Evolutionary conservation across 1,140 invertebrate genomes (phyloP).

Genomic region (Dreissena polymorpha): DNA sequence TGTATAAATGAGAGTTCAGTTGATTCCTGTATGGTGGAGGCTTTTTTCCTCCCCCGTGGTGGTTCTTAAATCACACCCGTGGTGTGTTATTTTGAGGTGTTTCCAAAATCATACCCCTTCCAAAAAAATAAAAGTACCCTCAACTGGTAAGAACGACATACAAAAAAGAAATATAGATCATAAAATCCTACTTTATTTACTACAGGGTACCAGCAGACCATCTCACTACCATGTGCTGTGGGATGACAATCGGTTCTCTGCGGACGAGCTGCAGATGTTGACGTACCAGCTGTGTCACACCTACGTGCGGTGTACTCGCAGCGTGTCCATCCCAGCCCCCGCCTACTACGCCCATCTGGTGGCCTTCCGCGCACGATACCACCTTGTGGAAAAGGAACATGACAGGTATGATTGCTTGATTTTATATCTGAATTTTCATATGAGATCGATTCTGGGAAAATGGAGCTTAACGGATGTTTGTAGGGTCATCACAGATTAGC

Average conservation of each 20-base stretch:
- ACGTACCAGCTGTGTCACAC: conserved; percentile 99
- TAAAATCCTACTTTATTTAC: conserved; percentile 40
- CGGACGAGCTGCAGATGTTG: conserved; percentile 98
- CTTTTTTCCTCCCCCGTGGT: no score
- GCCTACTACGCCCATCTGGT: conserved; percentile 99
- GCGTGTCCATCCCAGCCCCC: conserved; percentile 99
- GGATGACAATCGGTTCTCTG: conserved; percentile 99
- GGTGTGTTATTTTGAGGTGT: no score
- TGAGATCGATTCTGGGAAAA: neutral
- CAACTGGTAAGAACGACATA: no score
- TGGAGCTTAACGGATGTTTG: neutral
- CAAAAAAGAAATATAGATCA: no score
- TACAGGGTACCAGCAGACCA: conserved; percentile 96
- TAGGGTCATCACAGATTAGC: no score
- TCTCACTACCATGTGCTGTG: conserved; percentile 99
- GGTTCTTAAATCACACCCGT: no score
- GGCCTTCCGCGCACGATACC: conserved; percentile 99
- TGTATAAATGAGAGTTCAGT: no score
- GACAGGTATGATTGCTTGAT: conserved; percentile 83
- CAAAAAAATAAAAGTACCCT: no score
- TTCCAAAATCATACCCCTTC: no score
- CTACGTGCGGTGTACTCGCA: conserved; percentile 99
- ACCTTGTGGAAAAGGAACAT: conserved; percentile 99
- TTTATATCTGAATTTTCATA: neutral
- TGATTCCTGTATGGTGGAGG: no score